A percentile compares a stretch with the other conserved stretches of the same genome.
Evolutionary conservation across 1,140 invertebrate species (phyloP).

Genomic region (Apis dorsata): DNA sequence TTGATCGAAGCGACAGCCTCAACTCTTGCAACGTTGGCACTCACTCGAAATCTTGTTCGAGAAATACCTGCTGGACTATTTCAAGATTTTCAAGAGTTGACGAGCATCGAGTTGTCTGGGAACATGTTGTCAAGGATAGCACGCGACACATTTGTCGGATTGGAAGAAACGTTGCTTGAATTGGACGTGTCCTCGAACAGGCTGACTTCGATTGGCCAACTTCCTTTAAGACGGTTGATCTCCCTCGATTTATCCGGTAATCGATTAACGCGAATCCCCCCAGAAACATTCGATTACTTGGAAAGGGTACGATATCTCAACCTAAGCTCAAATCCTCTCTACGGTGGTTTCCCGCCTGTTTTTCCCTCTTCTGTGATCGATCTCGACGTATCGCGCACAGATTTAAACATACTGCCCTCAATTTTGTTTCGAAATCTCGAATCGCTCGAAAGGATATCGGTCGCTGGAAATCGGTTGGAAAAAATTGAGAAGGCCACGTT

Average conservation of each 20-base stretch:
- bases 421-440: constrained; percentile 86
- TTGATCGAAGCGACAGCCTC: constrained; percentile 84
- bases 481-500: constrained; percentile 87
- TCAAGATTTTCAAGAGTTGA: constrained; percentile 87
- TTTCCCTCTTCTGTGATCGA: constrained; percentile 80
- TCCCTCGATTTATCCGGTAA: constrained; percentile 90
- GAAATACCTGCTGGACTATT: constrained; percentile 91
- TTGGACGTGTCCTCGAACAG: constrained; percentile 89
- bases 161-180: constrained; percentile 86
- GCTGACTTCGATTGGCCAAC: constrained; percentile 84
- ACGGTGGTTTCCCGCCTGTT: constrained; percentile 77
- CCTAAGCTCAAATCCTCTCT: constrained; percentile 87
- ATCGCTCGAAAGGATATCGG: constrained; percentile 84
- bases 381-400: constrained; percentile 88
- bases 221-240: constrained; percentile 84
- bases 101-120: constrained; percentile 87
- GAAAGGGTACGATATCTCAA: constrained; percentile 87
- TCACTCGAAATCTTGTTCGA: constrained; percentile 92
- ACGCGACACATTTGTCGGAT: constrained; percentile 86
- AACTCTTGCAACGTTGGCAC: constrained; percentile 82
- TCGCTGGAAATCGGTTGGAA: constrained; percentile 85
- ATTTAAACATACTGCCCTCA: constrained; percentile 85
- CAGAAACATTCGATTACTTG: constrained; percentile 85
- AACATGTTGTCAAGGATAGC: constrained; percentile 88
- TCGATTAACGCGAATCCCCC: constrained; percentile 85